Conservation (phyloP, 2,888 invertebrate species). For the Chymomyza amoena region DNA sequence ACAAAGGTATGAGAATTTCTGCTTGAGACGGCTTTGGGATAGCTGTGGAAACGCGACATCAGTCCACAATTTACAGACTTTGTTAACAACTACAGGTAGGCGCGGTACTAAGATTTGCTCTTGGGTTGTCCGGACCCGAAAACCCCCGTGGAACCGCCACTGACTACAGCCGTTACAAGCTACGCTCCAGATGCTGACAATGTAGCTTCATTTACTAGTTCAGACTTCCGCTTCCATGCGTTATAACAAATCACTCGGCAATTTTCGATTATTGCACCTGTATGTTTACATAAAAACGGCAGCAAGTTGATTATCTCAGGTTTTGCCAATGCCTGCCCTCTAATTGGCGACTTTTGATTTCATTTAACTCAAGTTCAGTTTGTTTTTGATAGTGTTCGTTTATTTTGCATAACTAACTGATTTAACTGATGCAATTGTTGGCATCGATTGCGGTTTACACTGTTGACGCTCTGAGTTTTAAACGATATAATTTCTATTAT, state of each 20-base stretch:
- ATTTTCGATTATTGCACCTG: neutral
- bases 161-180: too few species aligned
- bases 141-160: too few species aligned
- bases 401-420: conserved; percentile 4
- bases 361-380: conserved; percentile 7
- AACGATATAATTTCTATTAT: neutral
- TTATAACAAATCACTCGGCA: neutral
- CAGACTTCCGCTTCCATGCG: neutral
- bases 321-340: neutral
- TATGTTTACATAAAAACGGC: neutral
- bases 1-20: too few species aligned
- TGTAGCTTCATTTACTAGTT: neutral
- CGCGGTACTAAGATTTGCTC: too few species aligned
- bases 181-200: too few species aligned
- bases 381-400: neutral
- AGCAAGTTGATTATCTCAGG: neutral
- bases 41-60: too few species aligned
- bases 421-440: conserved; percentile 38
- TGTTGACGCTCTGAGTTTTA: neutral
- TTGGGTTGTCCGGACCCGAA: too few species aligned
- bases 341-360: conserved; percentile 8
- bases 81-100: too few species aligned
- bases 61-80: too few species aligned
- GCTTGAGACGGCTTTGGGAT: too few species aligned
- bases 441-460: conserved; percentile 27